Evolutionary conservation across 2,797 vertebrate species (phyloP), one percentile per base, ranked within the genome.

Genomic region (Oreortyx pictus): DNA sequence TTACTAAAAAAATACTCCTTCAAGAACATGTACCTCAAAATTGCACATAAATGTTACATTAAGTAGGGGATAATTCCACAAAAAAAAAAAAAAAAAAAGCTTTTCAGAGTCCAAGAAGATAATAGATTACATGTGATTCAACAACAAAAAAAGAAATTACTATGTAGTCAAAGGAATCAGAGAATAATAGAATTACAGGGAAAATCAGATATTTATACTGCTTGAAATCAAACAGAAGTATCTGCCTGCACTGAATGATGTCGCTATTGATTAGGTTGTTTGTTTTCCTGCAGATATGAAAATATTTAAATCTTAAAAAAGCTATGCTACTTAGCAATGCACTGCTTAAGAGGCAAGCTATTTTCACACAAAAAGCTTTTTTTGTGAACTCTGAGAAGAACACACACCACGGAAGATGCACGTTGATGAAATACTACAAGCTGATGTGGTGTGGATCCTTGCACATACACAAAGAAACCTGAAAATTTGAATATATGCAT

Each of bases 21-120:
- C 6, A 61, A 76, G 41, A 87, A 43, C 6, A 22, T 0, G 3
- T 61, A 50, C 15, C 29, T 67, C 31, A 66, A 62, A 92, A 89
- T 16, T 49, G 33, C 17, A 65, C 0, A 3, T 9, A n/a, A 0
- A 0, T 27, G 49, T 39, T 46, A 43, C 0, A 52, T 29, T 8
- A 18, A 44, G 25, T 74, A 39, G 16, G 18, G 7, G 83, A 74
- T 1, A 44, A 14, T 31, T 91, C 25, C 50, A 61, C 27, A 81
- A 62, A 14, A 59, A 14, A 73, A 82, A 60, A 81, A 62, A 14
- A 59, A 14, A 73, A 82, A 60, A 6, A 82, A 90, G 52, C 5
- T 25, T 29, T 12, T 20, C 52, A 31, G n/a, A 70, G 22, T 31
- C 33, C 12, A 8, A 81, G n/a, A 5, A 91, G 39, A 31, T n/a